phyloP scores from a whole-genome alignment of 2,113 vertebrate species.

The Lutjanus erythropterus region DNA sequence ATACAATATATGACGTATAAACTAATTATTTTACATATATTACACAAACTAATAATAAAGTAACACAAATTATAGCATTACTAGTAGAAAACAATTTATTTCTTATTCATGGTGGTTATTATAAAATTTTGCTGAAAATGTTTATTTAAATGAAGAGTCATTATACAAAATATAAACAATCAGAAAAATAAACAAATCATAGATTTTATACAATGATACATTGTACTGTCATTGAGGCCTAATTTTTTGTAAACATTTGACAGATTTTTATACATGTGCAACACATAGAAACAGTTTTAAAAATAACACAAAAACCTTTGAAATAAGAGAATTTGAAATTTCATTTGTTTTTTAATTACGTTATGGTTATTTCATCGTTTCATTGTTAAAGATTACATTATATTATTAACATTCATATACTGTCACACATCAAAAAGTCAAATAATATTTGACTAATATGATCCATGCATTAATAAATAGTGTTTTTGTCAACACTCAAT shows the following conservation, averaged over 20 bases:
- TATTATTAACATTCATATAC: neutral
- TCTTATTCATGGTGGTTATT: no score
- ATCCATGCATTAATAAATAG: neutral
- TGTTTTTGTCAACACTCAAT: neutral
- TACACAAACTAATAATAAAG: no score
- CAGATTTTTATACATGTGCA: neutral
- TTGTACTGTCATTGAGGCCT: neutral
- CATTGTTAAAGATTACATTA: neutral
- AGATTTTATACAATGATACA: neutral
- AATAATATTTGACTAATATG: slow-evolving; percentile 1
- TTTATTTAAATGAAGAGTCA: no score
- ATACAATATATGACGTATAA: no score
- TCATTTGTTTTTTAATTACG: neutral
- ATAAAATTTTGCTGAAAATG: no score
- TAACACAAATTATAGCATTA: no score
- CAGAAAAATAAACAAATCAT: neutral
- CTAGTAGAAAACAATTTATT: no score
- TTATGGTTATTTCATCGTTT: no score
- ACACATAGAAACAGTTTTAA: neutral
- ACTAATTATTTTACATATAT: no score
- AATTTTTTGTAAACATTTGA: neutral
- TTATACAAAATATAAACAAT: neutral
- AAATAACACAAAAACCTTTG: neutral
- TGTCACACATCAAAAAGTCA: neutral
- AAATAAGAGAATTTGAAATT: neutral